Percentiles rank a stretch among this genome's conserved stretches.
Evolutionary conservation across 2,888 invertebrate species (phyloP).

Genomic region (Lepidocyrtoides sp.): DNA sequence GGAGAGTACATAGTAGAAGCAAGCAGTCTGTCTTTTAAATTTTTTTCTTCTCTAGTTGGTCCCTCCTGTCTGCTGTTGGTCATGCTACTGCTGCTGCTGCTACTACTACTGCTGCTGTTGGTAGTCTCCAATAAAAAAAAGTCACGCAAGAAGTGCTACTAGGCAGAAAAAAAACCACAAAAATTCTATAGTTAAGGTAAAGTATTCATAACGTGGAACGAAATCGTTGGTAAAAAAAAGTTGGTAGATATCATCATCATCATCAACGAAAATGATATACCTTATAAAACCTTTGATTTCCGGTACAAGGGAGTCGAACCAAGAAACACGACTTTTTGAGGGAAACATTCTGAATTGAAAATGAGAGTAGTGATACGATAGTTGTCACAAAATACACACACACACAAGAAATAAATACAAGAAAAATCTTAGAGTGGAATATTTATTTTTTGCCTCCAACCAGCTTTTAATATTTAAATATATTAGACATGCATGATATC

Average conservation of each 20-base stretch:
- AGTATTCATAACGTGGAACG: too few relatives aligned
- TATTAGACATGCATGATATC: too few relatives aligned
- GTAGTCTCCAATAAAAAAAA: slow-evolving; percentile 24
- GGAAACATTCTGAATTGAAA: not conserved
- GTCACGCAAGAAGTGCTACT: slow-evolving; percentile 34
- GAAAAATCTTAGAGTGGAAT: too few relatives aligned
- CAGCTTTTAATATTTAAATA: too few relatives aligned
- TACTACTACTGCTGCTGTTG: not conserved
- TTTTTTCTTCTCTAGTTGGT: not conserved
- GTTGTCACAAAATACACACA: not conserved
- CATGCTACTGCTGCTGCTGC: not conserved
- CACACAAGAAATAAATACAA: not conserved
- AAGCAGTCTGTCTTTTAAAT: too few relatives aligned
- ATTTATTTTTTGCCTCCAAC: too few relatives aligned
- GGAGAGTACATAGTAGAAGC: not conserved
- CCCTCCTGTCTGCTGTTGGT: not conserved
- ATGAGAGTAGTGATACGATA: not conserved
- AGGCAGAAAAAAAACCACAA: not conserved
- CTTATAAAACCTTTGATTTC: too few relatives aligned
- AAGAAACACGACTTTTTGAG: too few relatives aligned
- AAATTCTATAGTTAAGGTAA: not conserved
- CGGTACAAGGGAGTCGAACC: too few relatives aligned
- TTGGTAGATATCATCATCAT: too few relatives aligned
- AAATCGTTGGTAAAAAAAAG: too few relatives aligned
- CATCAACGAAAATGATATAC: too few relatives aligned